Evolutionary conservation across 2,888 invertebrate species (phyloP), one percentile per base, ranked within the genome.

Genomic region (Willowsia nigromaculata): DNA sequence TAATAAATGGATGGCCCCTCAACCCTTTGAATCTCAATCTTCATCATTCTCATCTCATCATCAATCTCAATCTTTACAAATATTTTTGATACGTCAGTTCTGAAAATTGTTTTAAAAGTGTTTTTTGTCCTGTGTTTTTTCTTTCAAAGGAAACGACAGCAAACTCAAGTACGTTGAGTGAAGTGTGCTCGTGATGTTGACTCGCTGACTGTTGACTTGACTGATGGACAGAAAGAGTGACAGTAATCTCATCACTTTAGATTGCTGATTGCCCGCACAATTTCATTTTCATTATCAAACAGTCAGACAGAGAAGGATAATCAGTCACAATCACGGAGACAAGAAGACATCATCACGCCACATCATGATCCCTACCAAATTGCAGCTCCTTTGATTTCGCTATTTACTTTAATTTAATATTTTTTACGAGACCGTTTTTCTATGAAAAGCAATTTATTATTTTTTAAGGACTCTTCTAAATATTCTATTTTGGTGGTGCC

Each of bases 221-320:
- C 83, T 76, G 78, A 33, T 9, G n/a, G n/a, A n/a, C n/a, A n/a
- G n/a, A n/a, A n/a, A n/a, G n/a, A n/a, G n/a, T 85, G 85, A 85
- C 85, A 85, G 78, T 85, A 85, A 78, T 85, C 85, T 78, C 85
- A 85, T 85, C 76, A 85, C 62, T 85, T 59, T 53, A 78, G 78
- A 85, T 85, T 78, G 83, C 83, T 59, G 37, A 81, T 81, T 81
- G 59, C 74, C 84, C 71, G 74, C 59, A 74, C n/a, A n/a, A n/a
- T 62, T 84, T 84, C 84, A 84, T 84, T 78, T 85, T 85, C 59
- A 74, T 84, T n/a, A 37, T 11, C n/a, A 43, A 59, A 59, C 59
- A n/a, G 22, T n/a, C n/a, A n/a, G n/a, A n/a, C n/a, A n/a, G 18
- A 30, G 5, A 15, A 27, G 30, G 22, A 71, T 85, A 85, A 85